Base-by-base conservation (phyloP, 1,140 invertebrate genomes). In the Pissodes strobi region DNA sequence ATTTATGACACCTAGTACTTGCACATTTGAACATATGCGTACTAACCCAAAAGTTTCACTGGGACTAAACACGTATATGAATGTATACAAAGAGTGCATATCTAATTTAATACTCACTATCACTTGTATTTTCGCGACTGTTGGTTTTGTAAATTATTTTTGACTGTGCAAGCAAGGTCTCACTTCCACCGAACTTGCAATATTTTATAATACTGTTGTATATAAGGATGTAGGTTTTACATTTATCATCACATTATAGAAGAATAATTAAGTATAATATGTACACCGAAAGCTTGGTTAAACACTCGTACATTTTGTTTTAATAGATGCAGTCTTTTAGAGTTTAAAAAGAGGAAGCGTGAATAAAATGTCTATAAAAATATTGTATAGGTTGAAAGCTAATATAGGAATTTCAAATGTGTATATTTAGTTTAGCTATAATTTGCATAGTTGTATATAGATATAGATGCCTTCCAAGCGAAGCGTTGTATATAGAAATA, bases 401-500 rank as follows among this genome's bases (percentile, higher is more conserved):
- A 27, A 9, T 37, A 34, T 34, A 21, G 21, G 22, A 49, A 27
- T 18, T 25, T 49, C 25, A 1, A 49, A 49, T 2, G 22, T 52
- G 49, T 52, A 52, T 52, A 52, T 52, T 15, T 34, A 27, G 12
- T 49, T 49, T 49, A 27, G 22, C 17, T 27, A 52, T n/a, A 27
- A 3, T 27, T 27, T 27, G 9, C n/a, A 13, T 37, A 52, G 22
- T 52, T 52, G 49, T 52, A 52, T 52, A 52, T 52, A 52, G 49
- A 52, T 27, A 27, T 13, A 39, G 17, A 49, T 12, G 30, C 8
- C 30, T 49, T 27, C 18, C 12, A 49, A 49, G 49, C 49, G 17
- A 52, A 52, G 49, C 49, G 17, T 52, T 52, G 49, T 52, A 52
- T 52, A 49, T 49, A 49, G 25, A 27, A 15, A 19, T 52, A 52